phyloP scores from a whole-genome alignment of 2,888 invertebrate species.

The Phoenoteleia sp. region DNA sequence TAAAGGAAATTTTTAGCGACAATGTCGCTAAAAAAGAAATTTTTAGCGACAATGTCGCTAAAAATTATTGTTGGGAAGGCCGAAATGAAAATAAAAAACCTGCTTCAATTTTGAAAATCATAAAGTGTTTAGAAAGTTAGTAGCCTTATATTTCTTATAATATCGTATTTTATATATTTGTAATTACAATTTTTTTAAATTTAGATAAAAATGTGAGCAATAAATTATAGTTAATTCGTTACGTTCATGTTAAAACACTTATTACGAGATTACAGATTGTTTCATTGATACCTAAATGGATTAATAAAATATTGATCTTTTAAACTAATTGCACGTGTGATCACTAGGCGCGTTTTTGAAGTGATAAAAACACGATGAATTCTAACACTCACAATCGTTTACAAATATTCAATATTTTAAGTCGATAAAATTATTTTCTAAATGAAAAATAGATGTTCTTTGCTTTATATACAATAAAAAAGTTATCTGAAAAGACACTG shows the following conservation, averaged over 20 bases:
- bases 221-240: not conserved
- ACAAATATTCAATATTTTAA: not conserved
- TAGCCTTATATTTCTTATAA: not conserved
- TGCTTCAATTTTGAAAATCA: not conserved
- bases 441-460: not conserved
- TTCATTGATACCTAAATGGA: not conserved
- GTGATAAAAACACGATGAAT: not conserved
- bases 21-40: slow-evolving; percentile 10
- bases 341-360: not conserved
- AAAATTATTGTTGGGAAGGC: slow-evolving; percentile 27
- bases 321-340: not conserved
- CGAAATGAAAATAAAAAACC: slow-evolving; percentile 19
- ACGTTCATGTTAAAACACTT: not conserved
- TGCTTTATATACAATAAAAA: not conserved
- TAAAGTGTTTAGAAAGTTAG: slow-evolving; percentile 20
- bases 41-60: slow-evolving; percentile 8
- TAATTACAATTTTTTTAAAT: not conserved
- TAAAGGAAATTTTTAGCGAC: slow-evolving; percentile 14
- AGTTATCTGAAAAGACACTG: not conserved
- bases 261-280: not conserved
- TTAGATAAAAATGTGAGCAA: not conserved
- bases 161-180: not conserved
- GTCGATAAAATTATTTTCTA: not conserved
- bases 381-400: not conserved
- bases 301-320: not conserved